Evolutionary conservation across 2,888 invertebrate genomes (phyloP).

Genomic region (Philereme vetulata): DNA sequence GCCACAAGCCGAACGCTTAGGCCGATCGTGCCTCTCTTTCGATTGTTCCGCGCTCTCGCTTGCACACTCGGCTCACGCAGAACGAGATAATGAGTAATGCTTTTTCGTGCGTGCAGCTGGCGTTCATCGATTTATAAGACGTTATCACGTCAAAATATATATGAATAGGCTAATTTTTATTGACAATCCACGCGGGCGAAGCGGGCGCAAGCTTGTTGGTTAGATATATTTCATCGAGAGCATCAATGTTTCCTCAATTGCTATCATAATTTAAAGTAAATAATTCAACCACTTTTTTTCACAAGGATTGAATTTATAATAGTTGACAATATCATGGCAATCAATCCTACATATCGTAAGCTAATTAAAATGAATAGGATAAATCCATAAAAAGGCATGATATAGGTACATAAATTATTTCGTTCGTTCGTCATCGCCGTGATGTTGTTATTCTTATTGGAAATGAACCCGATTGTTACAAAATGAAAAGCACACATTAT

Average conservation of each 20-base stretch:
- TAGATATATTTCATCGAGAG: background rate
- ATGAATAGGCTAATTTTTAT: too few species aligned
- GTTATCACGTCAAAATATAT: too few species aligned
- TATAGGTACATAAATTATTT: slow-evolving; percentile 26
- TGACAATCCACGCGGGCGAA: too few species aligned
- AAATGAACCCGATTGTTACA: slow-evolving; percentile 17
- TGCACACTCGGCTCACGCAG: too few species aligned
- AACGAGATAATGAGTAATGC: too few species aligned
- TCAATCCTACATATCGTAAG: slow-evolving; percentile 13
- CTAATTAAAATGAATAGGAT: slow-evolving; percentile 27
- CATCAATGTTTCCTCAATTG: slow-evolving; percentile 15
- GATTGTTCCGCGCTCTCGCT: too few species aligned
- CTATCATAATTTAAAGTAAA: slow-evolving; percentile 2
- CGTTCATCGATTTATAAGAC: too few species aligned
- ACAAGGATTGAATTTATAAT: slow-evolving; percentile 16
- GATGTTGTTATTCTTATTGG: slow-evolving; percentile 17
- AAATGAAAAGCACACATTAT: slow-evolving; percentile 1
- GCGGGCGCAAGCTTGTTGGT: too few species aligned
- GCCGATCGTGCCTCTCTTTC: too few species aligned
- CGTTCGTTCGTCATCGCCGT: slow-evolving; percentile 42
- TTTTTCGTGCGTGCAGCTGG: too few species aligned
- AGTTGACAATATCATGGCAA: slow-evolving; percentile 15
- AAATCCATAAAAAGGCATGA: slow-evolving; percentile 46
- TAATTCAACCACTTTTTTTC: background rate
- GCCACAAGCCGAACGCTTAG: too few species aligned